A percentile compares a stretch with the other conserved stretches of the same genome.
Conservation (phyloP, 2,888 invertebrate species). For the Xestia ashworthii region DNA sequence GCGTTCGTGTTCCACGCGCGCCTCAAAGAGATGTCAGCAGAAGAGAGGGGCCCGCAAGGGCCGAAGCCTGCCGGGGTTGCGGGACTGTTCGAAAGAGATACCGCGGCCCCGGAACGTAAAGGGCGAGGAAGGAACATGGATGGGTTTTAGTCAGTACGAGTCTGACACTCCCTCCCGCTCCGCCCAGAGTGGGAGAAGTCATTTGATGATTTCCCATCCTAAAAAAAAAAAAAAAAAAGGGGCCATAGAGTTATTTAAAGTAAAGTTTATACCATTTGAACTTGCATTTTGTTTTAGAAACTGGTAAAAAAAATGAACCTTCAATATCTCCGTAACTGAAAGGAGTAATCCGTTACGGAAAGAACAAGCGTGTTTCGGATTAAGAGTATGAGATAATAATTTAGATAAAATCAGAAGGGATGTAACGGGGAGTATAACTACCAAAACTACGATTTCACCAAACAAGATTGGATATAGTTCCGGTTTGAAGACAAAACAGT, state of each 20-base stretch:
- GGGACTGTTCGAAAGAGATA: too few species aligned
- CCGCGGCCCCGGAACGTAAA: too few species aligned
- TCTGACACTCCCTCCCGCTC: too few species aligned
- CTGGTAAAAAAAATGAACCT: neutral
- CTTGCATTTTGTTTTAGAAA: neutral
- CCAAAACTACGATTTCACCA: conserved; percentile 2
- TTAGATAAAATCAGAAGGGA: conserved; percentile 5
- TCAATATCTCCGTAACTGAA: neutral
- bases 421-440: neutral
- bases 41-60: too few species aligned
- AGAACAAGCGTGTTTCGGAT: neutral
- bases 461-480: conserved; percentile 18
- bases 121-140: too few species aligned
- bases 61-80: too few species aligned
- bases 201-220: too few species aligned
- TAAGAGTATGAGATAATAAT: neutral
- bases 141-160: too few species aligned
- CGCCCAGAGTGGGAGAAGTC: too few species aligned
- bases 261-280: neutral
- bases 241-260: neutral
- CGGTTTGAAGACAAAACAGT: conserved; percentile 3
- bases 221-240: too few species aligned
- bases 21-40: too few species aligned
- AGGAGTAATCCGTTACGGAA: neutral
- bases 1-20: too few species aligned